A percentile compares a stretch with the other conserved stretches of the same genome.
phyloP scores from a whole-genome alignment of 2,797 vertebrate genomes.

The Lepilemur ruficaudatus region DNA sequence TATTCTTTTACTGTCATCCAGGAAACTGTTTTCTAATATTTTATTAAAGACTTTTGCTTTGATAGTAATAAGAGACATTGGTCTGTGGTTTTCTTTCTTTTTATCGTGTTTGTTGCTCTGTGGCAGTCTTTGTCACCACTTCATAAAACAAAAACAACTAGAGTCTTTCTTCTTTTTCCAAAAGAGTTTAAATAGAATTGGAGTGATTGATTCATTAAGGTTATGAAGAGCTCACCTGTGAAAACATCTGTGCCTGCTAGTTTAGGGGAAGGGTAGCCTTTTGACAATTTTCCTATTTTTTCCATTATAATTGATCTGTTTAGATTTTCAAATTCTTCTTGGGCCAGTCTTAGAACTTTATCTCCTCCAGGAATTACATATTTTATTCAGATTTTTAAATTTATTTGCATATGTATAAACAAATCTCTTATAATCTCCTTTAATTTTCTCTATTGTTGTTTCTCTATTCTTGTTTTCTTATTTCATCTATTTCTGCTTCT shows the following conservation, averaged over 20 bases:
- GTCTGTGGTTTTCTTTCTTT: neutral
- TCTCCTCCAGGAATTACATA: neutral
- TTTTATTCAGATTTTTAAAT: neutral
- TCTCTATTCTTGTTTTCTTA: neutral
- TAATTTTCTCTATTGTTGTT: neutral
- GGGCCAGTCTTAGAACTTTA: neutral
- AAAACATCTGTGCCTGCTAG: neutral
- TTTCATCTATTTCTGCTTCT: conserved; percentile 13
- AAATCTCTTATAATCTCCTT: neutral
- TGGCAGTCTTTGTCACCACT: neutral
- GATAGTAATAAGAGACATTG: neutral
- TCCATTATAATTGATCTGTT: neutral
- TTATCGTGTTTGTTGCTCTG: neutral
- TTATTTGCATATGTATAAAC: neutral
- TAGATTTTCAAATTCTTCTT: neutral
- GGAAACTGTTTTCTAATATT: neutral
- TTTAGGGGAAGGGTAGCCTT: neutral
- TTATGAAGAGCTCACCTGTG: neutral
- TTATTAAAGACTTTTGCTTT: neutral
- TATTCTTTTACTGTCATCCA: neutral
- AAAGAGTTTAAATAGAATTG: neutral
- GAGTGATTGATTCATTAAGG: neutral
- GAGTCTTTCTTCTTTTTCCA: neutral
- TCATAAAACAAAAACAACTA: neutral
- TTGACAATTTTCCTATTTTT: neutral